phyloP scores from a whole-genome alignment of 2,797 vertebrate species.

The Halcyon smyrnensis region DNA sequence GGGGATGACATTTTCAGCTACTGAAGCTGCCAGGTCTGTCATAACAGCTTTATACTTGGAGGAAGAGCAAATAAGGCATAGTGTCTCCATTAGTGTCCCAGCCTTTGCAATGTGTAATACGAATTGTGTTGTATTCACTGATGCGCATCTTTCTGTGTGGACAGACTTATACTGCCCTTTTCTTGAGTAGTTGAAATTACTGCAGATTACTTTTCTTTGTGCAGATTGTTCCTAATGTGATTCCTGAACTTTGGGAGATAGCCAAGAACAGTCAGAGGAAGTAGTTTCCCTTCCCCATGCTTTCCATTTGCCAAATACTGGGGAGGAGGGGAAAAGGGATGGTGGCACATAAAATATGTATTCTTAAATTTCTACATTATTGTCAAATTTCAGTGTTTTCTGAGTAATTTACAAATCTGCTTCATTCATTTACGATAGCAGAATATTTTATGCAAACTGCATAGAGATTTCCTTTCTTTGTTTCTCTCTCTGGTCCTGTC shows the following conservation, averaged over 20 bases:
- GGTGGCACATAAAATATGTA: neutral
- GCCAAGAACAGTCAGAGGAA: neutral
- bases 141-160: neutral
- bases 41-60: neutral
- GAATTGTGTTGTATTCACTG: neutral
- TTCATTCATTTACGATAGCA: neutral
- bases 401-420: neutral
- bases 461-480: neutral
- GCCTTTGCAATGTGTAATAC: neutral
- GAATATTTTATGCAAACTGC: neutral
- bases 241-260: neutral
- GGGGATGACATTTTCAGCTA: neutral
- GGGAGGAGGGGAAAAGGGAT: neutral
- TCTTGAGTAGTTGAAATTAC: neutral
- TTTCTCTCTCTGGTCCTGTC: neutral
- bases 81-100: neutral
- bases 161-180: neutral
- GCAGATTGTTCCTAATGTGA: neutral
- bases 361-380: neutral
- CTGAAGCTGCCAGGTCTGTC: neutral
- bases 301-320: neutral
- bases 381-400: neutral
- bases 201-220: neutral
- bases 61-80: neutral
- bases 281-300: neutral